Percentiles rank a stretch among this genome's conserved stretches.
Evolutionary conservation across 2,797 vertebrate genomes (phyloP).

Genomic region (Gymnothorax javanicus): DNA sequence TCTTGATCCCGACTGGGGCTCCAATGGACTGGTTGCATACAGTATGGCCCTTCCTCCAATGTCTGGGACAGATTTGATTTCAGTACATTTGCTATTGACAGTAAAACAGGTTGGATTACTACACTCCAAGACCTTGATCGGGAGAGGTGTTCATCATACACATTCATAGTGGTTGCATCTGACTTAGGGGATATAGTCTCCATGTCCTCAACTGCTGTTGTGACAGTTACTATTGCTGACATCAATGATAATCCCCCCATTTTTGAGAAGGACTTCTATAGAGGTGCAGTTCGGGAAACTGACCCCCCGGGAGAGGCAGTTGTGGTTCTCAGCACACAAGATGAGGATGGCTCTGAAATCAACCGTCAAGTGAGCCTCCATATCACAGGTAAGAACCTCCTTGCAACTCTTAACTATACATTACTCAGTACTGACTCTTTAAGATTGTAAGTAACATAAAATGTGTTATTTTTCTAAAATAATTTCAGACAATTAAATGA

Average conservation of each 20-base stretch:
- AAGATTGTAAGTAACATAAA: background rate
- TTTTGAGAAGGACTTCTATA: conserved; percentile 89
- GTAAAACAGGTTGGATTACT: conserved; percentile 95
- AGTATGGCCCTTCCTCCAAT: conserved; percentile 73
- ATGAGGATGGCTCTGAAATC: conserved; percentile 85
- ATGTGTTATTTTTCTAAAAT: conserved; percentile 11
- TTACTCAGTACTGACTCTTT: background rate
- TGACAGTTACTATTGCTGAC: conserved; percentile 87
- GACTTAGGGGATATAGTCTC: conserved; percentile 84
- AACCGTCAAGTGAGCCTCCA: conserved; percentile 89
- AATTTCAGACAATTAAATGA: conserved; percentile 42
- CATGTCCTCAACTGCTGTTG: conserved; percentile 79
- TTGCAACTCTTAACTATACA: conserved; percentile 1
- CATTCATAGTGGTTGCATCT: conserved; percentile 82
- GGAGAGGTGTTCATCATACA: conserved; percentile 81
- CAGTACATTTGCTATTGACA: conserved; percentile 83
- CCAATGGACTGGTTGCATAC: conserved; percentile 92
- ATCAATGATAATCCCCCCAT: conserved; percentile 91
- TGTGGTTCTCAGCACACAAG: conserved; percentile 85
- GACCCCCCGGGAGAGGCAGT: conserved; percentile 88
- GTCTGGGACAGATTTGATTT: conserved; percentile 49
- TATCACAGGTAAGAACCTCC: conserved; percentile 83
- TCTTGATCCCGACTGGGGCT: conserved; percentile 87
- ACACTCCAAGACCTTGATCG: conserved; percentile 86
- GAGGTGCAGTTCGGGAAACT: conserved; percentile 89